phyloP scores from a whole-genome alignment of 23 tunicate species.

The Halocynthia aurantium region DNA sequence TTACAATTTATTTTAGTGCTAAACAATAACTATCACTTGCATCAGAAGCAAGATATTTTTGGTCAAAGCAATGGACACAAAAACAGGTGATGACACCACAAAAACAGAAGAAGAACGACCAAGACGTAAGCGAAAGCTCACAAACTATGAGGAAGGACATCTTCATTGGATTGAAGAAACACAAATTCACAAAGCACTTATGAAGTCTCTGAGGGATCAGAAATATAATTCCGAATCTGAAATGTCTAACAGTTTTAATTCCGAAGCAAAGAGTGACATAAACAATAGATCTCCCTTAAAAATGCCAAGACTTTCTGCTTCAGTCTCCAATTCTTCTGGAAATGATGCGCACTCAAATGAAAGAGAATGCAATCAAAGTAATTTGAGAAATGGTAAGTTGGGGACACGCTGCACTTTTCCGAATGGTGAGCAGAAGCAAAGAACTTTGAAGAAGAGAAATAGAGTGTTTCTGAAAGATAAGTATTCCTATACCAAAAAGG shows the following conservation, averaged over 20 bases:
- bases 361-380: too few species aligned
- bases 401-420: background rate
- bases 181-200: slow-evolving; percentile 67
- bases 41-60: too few species aligned
- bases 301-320: slow-evolving; percentile 4
- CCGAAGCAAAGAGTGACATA: background rate
- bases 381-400: too few species aligned
- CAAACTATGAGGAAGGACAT: slow-evolving; percentile 76
- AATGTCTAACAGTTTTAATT: too few species aligned
- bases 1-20: too few species aligned
- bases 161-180: slow-evolving; percentile 86
- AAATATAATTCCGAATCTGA: slow-evolving; percentile 9
- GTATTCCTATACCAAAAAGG: background rate
- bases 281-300: slow-evolving; percentile 6
- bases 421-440: too few species aligned
- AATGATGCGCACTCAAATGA: background rate
- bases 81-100: too few species aligned
- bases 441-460: too few species aligned
- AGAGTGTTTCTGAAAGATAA: background rate
- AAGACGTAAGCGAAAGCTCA: slow-evolving; percentile 55
- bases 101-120: slow-evolving; percentile 18
- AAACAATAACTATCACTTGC: too few species aligned
- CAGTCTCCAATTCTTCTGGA: background rate
- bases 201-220: slow-evolving; percentile 65
- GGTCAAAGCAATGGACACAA: too few species aligned